Percentiles rank a stretch among this genome's conserved stretches.
phyloP scores from a whole-genome alignment of 64 coral and sea anemone genomes.

The Stichodactyla helianthus region DNA sequence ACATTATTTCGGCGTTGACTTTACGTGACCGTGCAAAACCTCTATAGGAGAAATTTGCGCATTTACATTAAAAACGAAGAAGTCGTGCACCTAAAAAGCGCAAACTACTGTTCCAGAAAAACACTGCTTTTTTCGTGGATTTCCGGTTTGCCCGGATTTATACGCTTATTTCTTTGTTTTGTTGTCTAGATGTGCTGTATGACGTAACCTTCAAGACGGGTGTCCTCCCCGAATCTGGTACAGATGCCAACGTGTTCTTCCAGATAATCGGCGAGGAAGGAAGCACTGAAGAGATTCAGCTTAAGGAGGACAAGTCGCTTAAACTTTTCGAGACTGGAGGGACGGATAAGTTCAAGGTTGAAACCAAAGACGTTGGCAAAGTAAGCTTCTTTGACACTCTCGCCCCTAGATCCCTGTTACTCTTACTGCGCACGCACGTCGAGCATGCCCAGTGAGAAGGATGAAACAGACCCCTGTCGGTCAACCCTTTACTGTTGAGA shows the following conservation, averaged over 20 bases:
- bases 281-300: conserved; percentile 44
- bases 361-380: conserved; percentile 63
- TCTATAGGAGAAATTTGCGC: too few relatives aligned
- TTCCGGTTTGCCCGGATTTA: too few relatives aligned
- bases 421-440: too few relatives aligned
- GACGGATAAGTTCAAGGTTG: conserved; percentile 56
- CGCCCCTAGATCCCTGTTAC: neutral
- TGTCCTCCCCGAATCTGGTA: conserved; percentile 38
- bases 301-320: conserved; percentile 28
- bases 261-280: conserved; percentile 45
- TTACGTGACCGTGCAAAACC: too few relatives aligned
- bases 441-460: too few relatives aligned
- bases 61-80: too few relatives aligned
- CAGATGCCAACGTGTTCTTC: conserved; percentile 53
- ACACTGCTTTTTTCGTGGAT: too few relatives aligned
- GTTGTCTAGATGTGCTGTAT: conserved; percentile 31
- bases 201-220: conserved; percentile 63
- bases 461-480: too few relatives aligned
- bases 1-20: too few relatives aligned
- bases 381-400: neutral
- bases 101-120: too few relatives aligned
- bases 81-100: too few relatives aligned
- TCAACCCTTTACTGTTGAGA: too few relatives aligned
- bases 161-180: neutral
- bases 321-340: conserved; percentile 47